Conservation (phyloP, 2,888 invertebrate genomes). For the Limnephilus rhombicus region DNA sequence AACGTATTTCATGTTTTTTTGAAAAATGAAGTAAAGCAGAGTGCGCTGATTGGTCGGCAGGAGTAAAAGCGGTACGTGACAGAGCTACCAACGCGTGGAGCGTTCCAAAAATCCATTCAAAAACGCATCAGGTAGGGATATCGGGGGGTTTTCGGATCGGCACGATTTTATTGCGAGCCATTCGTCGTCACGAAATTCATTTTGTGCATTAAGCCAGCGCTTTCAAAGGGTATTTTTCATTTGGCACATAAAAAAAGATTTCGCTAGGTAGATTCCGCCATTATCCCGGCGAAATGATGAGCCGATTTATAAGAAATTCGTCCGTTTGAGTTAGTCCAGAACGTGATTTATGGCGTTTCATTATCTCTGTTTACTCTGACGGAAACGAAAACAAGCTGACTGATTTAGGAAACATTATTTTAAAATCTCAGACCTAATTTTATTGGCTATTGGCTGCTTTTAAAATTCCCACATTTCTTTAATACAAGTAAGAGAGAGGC, state of each 20-base stretch:
- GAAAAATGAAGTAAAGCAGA: background rate
- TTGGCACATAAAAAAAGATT: background rate
- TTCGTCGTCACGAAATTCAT: background rate
- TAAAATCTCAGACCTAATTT: background rate
- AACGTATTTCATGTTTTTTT: background rate
- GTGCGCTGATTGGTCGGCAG: background rate
- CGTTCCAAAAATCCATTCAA: background rate
- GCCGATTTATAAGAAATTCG: background rate
- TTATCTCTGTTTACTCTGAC: background rate
- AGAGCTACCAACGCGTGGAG: background rate
- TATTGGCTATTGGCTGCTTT: too few species aligned
- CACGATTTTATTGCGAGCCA: background rate
- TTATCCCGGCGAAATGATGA: background rate
- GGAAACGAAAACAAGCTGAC: background rate
- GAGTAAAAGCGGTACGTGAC: background rate
- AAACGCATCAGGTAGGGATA: background rate
- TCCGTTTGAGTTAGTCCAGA: background rate
- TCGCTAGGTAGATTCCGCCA: background rate
- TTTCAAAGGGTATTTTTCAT: background rate
- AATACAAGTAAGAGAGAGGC: too few species aligned
- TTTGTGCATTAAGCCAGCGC: background rate
- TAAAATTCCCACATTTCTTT: too few species aligned
- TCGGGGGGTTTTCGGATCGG: background rate
- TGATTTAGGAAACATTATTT: background rate
- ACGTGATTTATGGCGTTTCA: background rate